Base-by-base conservation (phyloP, 2,888 invertebrate genomes). In the Scaptomyza polygonia region DNA sequence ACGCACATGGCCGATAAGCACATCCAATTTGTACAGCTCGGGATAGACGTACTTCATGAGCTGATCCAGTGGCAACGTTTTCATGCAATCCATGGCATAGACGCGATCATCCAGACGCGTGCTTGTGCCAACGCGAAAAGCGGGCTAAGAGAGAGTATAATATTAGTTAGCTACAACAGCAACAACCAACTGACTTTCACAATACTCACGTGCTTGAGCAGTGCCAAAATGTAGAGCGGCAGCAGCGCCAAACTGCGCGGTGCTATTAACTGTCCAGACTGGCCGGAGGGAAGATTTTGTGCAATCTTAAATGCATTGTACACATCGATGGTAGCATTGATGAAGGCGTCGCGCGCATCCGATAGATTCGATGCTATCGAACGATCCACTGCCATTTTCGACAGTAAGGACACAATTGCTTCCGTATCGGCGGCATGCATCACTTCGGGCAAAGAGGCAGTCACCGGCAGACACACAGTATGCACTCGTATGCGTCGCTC, bases 361-460 rank as follows among this genome's bases (percentile, higher is more conserved):
- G 95, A 93, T 89, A 99, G 93, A 49, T 96, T 97, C 27, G 97
- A 95, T 42, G 96, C 94, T 85, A 96, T 93, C 69, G 97, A 96
- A 44, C 98, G 94, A 92, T 99, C 99, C 66, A 98, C 98, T 69
- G 98, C 99, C 98, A 99, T 99, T 94, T 99, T 99, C 25, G 97
- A 95, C 29, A 99, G 93, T 69, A 99, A 92, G 55, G 97, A 97
- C 55, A 97, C 93, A 76, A 99, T 97, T 72, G 97, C 97, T 91
- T 98, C 96, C 88, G 98, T 96, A 92, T 99, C 99, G 0, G 99
- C 99, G 11, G 95, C 93, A 89, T 96, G 95, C 82, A 98, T 93
- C 5, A 99, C 94, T 87, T 99, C 99, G 1, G 95, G 94, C 58
- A 99, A 90, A 81, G 95, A 97, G 58, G 94, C 94, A 0, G 96